Evolutionary conservation across 1,140 invertebrate species (phyloP).

Genomic region (Drosophila kikkawai): DNA sequence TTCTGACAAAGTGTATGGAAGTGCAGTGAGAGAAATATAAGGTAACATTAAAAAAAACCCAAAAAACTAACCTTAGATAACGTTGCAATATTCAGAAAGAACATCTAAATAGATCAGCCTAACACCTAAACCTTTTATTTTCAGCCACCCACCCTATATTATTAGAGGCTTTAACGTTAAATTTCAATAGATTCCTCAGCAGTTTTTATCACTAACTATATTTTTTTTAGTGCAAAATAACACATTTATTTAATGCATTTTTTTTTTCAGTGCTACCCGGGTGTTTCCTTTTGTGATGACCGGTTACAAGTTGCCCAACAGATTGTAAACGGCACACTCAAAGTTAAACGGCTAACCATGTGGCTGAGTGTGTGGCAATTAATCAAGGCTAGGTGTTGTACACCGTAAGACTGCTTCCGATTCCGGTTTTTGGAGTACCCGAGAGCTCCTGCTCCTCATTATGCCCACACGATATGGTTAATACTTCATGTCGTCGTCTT

Average conservation of each 20-base stretch:
- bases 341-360: conserved; percentile 42
- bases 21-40: not conserved
- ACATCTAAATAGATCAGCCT: not conserved
- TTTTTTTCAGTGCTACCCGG: conserved; percentile 13
- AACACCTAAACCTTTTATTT: not conserved
- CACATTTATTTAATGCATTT: accelerated
- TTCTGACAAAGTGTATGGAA: conserved; percentile 15
- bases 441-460: conserved; percentile 10
- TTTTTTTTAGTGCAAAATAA: not conserved
- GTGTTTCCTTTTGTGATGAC: conserved; percentile 26
- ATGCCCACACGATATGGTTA: conserved; percentile 25
- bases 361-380: conserved; percentile 47
- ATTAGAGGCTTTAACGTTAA: not conserved
- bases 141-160: not conserved
- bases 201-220: not conserved
- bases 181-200: too few species aligned
- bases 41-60: not conserved
- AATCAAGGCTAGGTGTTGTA: conserved; percentile 49
- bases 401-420: conserved; percentile 35
- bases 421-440: conserved; percentile 31
- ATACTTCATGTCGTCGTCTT: not conserved
- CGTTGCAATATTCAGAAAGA: not conserved
- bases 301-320: conserved; percentile 38
- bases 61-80: not conserved
- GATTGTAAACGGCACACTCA: conserved; percentile 43